Evolutionary conservation across 2,113 vertebrate species (phyloP).

Genomic region (Aldabrachelys gigantea): DNA sequence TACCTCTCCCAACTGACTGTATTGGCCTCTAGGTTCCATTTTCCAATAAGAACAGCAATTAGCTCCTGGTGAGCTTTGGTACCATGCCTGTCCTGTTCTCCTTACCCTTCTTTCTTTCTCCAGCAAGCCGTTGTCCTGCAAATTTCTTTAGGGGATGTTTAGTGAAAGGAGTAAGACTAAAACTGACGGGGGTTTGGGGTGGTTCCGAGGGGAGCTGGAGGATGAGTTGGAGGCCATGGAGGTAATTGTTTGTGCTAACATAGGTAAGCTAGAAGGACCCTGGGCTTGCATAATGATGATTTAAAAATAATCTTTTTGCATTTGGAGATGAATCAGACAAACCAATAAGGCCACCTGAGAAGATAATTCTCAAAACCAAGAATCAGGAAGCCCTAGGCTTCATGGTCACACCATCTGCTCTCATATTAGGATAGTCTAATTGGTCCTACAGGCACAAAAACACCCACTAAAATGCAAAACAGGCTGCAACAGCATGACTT

Average conservation of each 20-base stretch:
- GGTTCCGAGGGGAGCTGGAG: not conserved
- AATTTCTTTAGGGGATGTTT: not conserved
- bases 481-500: not conserved
- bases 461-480: not conserved
- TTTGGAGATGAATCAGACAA: not conserved
- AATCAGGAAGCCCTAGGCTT: fast-evolving
- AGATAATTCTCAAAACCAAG: not conserved
- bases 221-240: not conserved
- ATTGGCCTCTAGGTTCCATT: not conserved
- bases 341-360: not conserved
- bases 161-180: not conserved
- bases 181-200: too few species aligned
- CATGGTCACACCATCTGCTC: not conserved
- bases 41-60: not conserved
- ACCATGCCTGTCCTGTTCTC: not conserved
- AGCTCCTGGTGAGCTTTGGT: not conserved
- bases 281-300: not conserved
- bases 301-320: not conserved
- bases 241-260: not conserved
- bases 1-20: not conserved
- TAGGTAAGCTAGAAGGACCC: not conserved
- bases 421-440: not conserved
- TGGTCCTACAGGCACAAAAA: not conserved
- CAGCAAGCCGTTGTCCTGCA: not conserved
- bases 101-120: not conserved